Evolutionary conservation across 2,113 vertebrate species (phyloP).

Genomic region (Brevimyrus niger): DNA sequence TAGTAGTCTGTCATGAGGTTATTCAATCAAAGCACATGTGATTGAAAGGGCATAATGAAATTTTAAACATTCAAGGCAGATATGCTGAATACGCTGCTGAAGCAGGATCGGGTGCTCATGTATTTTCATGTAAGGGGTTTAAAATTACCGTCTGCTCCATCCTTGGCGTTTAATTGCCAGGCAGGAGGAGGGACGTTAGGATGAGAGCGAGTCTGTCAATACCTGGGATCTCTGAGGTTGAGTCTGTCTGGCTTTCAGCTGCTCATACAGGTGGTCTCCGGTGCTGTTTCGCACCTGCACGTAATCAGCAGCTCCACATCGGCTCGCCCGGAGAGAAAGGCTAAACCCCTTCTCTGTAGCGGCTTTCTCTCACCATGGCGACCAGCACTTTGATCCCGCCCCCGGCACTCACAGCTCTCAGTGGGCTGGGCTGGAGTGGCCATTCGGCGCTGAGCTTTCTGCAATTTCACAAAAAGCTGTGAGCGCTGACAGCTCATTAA

Average conservation of each 20-base stretch:
- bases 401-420: neutral
- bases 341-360: neutral
- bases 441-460: neutral
- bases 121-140: neutral
- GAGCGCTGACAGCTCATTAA: neutral
- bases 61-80: neutral
- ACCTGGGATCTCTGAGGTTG: neutral
- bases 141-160: neutral
- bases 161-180: neutral
- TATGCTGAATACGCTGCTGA: neutral
- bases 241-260: neutral
- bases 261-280: neutral
- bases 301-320: neutral
- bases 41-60: neutral
- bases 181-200: neutral
- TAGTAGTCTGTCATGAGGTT: neutral
- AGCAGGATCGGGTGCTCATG: neutral
- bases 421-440: neutral
- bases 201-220: neutral
- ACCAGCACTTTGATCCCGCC: neutral
- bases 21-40: neutral
- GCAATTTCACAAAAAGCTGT: neutral
- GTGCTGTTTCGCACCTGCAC: neutral
- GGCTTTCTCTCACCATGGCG: conserved; percentile 8
- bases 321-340: too few species aligned